Evolutionary conservation across 2,113 vertebrate species (phyloP), one percentile per base, ranked within the genome.

Genomic region (Cavia porcellus): DNA sequence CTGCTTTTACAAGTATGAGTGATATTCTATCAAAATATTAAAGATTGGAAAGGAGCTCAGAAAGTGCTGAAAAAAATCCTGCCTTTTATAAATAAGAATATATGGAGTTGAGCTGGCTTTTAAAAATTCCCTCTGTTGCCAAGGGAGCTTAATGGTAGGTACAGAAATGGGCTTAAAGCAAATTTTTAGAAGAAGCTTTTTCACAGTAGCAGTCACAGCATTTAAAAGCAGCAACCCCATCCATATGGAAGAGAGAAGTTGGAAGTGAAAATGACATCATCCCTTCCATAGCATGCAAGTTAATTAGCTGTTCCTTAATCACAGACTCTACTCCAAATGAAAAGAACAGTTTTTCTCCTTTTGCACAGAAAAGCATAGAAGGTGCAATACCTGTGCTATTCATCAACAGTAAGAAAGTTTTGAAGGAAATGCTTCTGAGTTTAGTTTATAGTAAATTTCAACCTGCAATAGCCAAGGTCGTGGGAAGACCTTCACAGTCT

Each of bases 1-100:
- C 62, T 96, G 47, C 74, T 74, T 82, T 97, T 82, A 74, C 96
- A 94, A 50, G 35, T 50, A 97, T 94, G 92, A 98, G 96, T 97
- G 68, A 77, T 96, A 70, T 97, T 98, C 98, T 98, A 98, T 97
- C 97, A 97, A 98, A 98, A 97, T 98, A 98, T 97, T 97, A 98
- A 97, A 88, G 90, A 62, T 81, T 72, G 45, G 90, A 94, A 98
- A 81, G 64, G 97, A 96, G 32, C 92, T 97, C 94, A 96, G 94
- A 97, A 98, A 98, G 97, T 90, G 61, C 93, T 96, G 22, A 91
- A 84, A 95, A 97, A 52, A 98, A 97, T 80, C 52, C 22, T 94
- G 72, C 87, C 92, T 98, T 93, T 94, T 90, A 96, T 98, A 98
- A 98, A 95, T 96, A 96, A 96, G 97, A 97, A 97, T 97, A 96